Evolutionary conservation across 2,797 vertebrate genomes (phyloP).

Genomic region (Schizopygopsis malacanthus): DNA sequence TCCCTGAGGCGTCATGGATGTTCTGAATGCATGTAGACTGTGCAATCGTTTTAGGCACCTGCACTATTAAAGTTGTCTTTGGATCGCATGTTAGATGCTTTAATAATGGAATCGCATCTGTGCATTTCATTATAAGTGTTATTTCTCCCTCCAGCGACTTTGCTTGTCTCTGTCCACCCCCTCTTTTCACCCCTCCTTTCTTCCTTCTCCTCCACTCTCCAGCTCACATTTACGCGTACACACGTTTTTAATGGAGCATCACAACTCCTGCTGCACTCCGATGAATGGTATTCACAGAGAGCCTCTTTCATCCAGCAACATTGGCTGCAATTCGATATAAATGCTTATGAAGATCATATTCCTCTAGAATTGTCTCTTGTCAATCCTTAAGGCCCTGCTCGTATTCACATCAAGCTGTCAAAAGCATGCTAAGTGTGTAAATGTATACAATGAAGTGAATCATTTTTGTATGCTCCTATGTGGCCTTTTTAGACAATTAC

Average conservation of each 20-base stretch:
- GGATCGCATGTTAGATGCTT: background rate
- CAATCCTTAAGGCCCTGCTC: slow-evolving; percentile 7
- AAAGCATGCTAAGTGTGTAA: slow-evolving; percentile 12
- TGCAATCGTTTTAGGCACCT: slow-evolving; percentile 34
- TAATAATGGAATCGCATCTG: slow-evolving; percentile 34
- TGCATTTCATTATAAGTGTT: slow-evolving; percentile 38
- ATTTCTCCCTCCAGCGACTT: slow-evolving; percentile 44
- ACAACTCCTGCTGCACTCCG: slow-evolving; percentile 52
- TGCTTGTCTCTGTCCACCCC: background rate
- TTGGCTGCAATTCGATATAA: slow-evolving; percentile 32
- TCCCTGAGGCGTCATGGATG: background rate
- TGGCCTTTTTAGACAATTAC: slow-evolving; percentile 1
- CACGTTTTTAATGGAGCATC: slow-evolving; percentile 51
- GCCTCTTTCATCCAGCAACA: slow-evolving; percentile 27
- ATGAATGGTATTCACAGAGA: slow-evolving; percentile 41
- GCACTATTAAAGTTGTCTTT: slow-evolving; percentile 10
- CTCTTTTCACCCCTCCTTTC: slow-evolving; percentile 1
- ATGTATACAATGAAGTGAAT: background rate
- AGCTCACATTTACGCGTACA: slow-evolving; percentile 20
- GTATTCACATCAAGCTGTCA: slow-evolving; percentile 13
- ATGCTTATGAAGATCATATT: slow-evolving; percentile 45
- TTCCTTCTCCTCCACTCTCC: background rate
- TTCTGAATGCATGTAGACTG: background rate
- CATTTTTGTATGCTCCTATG: background rate
- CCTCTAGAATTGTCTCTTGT: slow-evolving; percentile 13